Base-by-base conservation (phyloP, 30 jellyfish, hydroid and myxozoan genomes). In the Pelagia noctiluca region DNA sequence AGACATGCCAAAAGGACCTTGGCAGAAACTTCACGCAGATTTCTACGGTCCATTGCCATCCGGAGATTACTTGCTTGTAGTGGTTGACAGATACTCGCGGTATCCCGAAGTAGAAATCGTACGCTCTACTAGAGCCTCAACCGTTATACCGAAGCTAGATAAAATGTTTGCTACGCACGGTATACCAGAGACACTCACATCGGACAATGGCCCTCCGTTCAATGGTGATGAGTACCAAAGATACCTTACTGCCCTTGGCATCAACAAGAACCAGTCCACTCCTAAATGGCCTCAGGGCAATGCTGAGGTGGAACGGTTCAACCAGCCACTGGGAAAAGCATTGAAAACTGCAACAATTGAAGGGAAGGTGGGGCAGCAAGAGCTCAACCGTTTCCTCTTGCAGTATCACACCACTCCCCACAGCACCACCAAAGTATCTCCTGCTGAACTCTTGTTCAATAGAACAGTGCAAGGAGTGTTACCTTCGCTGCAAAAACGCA, bases 41-140 rank as follows among this genome's bases (percentile, higher is more conserved):
- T 74, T 71, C 47, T 31, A 13, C 46, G 89, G 91, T 1, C 95
- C 95, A 28, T 24, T 84, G 24, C 81, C 82, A 34, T n/a, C 76
- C 24, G 86, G 79, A 21, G 52, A 82, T 22, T 67, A 65, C 35
- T 29, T 68, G 25, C 64, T 82, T 28, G 92, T 82, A 25, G 76
- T 82, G 12, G 53, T 66, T 24, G 80, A 26, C 80, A 13, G 7
- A 5, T 24, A 19, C 42, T n/a, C n/a, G n/a, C n/a, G n/a, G n/a
- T n/a, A n/a, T n/a, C n/a, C n/a, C n/a, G n/a, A n/a, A n/a, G n/a
- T 66, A 19, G 80, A 66, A 7, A 28, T 33, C 10, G 23, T 66
- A 24, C 80, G 67, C 23, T 66, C 80, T 13, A 33, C 80, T 4
- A 3, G 21, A 3, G 87, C 87, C 66, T 12, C 13, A 22, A 66